phyloP scores from a whole-genome alignment of 37 sponge, comb jelly and placozoan species.

The Corticium candelabrum region DNA sequence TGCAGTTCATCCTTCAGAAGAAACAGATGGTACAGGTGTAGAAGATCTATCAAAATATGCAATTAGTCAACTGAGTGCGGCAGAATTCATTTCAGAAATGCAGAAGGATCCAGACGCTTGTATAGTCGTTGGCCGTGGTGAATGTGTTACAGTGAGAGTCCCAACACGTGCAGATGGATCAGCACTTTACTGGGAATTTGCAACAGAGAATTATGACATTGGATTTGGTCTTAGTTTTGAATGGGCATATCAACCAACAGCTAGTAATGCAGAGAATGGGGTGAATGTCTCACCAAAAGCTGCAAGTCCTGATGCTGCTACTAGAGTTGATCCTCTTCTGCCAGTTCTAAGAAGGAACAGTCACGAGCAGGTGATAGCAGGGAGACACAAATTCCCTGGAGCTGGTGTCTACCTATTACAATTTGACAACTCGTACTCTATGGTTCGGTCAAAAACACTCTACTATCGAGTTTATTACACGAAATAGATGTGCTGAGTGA shows the following conservation, averaged over 20 bases:
- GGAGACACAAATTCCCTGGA: conserved; percentile 61
- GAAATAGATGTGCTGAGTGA: no score
- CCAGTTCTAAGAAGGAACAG: conserved; percentile 58
- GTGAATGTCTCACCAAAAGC: background rate
- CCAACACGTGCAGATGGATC: conserved; percentile 59
- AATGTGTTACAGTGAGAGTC: conserved; percentile 58
- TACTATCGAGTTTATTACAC: conserved; percentile 82
- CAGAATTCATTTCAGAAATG: conserved; percentile 20
- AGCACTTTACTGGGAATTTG: conserved; percentile 82
- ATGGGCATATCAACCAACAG: background rate
- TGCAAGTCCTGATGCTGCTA: background rate
- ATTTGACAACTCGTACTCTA: conserved; percentile 84
- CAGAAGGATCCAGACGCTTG: conserved; percentile 12
- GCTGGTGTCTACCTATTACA: conserved; percentile 66
- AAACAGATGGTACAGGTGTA: background rate
- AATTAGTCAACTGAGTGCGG: background rate
- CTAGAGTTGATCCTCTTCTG: conserved; percentile 18
- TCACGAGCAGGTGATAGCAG: conserved; percentile 62
- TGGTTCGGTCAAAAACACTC: conserved; percentile 47
- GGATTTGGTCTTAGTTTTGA: conserved; percentile 81
- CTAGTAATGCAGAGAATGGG: background rate
- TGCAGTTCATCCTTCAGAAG: background rate
- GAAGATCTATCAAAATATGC: background rate
- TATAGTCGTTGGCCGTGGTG: conserved; percentile 47
- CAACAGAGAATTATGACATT: conserved; percentile 65